phyloP scores from a whole-genome alignment of 2,888 invertebrate genomes.

The Priocnemis perturbator region DNA sequence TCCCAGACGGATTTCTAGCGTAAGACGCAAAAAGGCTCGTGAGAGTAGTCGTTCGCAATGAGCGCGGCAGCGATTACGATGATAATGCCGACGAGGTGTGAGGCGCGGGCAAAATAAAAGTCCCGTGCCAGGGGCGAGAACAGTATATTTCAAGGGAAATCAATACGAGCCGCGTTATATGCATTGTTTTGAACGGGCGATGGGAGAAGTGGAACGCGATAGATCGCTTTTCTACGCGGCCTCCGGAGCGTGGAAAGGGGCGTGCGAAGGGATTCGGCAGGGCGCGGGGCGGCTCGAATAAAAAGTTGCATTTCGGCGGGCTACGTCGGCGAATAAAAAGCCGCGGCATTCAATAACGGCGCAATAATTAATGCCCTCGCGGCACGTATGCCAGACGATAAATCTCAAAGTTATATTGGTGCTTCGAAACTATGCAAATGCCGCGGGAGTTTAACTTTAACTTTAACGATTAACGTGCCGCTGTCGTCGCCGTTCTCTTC shows the following conservation, averaged over 20 bases:
- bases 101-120: too few relatives aligned
- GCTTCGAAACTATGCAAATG: conserved; percentile 39
- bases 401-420: conserved; percentile 45
- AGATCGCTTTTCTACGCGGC: too few relatives aligned
- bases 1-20: too few relatives aligned
- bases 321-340: conserved; percentile 19
- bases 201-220: not conserved
- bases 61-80: too few relatives aligned
- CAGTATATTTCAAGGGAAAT: too few relatives aligned
- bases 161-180: too few relatives aligned
- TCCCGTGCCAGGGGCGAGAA: too few relatives aligned
- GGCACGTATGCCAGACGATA: conserved; percentile 39
- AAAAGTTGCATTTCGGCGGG: conserved; percentile 3
- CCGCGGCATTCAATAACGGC: conserved; percentile 39
- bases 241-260: not conserved
- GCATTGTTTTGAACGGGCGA: not conserved
- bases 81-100: too few relatives aligned
- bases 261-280: not conserved
- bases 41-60: too few relatives aligned
- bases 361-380: conserved; percentile 40
- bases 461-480: conserved; percentile 40
- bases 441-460: conserved; percentile 40
- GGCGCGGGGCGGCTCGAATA: not conserved
- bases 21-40: too few relatives aligned
- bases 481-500: conserved; percentile 7